These are phyloP conservation scores for Chromobotia macracanthus DNA, from an alignment of 2,797 vertebrate species.

Conservation along the genomic window DNA sequence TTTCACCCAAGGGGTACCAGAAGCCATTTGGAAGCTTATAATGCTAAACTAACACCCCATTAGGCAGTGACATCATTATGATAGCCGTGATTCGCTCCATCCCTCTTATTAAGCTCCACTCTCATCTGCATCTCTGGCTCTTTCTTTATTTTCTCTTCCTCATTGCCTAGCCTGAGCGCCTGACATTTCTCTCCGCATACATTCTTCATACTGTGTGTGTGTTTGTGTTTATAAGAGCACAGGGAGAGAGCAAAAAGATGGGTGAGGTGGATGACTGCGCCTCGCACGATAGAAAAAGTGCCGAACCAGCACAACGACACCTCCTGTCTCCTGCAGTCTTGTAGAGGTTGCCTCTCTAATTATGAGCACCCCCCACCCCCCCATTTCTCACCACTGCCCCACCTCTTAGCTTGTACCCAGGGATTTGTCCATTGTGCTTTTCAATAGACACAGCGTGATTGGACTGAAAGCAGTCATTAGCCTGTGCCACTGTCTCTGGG, in stretches of 20 bases:
- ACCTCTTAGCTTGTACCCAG: constrained; percentile 39
- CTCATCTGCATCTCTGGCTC: constrained; percentile 42
- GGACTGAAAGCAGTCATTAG: constrained; percentile 71
- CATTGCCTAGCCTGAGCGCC: not conserved
- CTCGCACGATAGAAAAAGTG: constrained; percentile 43
- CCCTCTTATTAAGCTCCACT: constrained; percentile 40
- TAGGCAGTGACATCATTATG: constrained; percentile 51
- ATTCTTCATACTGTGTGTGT: constrained; percentile 42
- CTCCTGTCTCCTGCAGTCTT: constrained; percentile 24
- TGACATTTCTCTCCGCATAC: constrained; percentile 38
- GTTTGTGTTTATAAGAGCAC: constrained; percentile 1
- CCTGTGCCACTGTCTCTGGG: constrained; percentile 73
- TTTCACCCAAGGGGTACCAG: constrained; percentile 13
- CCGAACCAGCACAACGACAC: constrained; percentile 47
- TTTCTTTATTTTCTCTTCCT: constrained; percentile 35
- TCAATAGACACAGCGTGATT: constrained; percentile 49
- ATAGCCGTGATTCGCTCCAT: constrained; percentile 43
- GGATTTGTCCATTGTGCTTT: constrained; percentile 56
- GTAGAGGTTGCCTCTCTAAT: constrained; percentile 43
- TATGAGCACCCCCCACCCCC: not conserved
- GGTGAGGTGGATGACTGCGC: constrained; percentile 29
- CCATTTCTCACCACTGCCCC: constrained; percentile 12
- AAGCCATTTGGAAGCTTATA: constrained; percentile 34
- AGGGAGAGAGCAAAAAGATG: constrained; percentile 12
- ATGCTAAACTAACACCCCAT: constrained; percentile 44